Percentiles rank a stretch among this genome's conserved stretches.
Conservation (phyloP, 2,888 invertebrate species). For the Andrena minutula region DNA sequence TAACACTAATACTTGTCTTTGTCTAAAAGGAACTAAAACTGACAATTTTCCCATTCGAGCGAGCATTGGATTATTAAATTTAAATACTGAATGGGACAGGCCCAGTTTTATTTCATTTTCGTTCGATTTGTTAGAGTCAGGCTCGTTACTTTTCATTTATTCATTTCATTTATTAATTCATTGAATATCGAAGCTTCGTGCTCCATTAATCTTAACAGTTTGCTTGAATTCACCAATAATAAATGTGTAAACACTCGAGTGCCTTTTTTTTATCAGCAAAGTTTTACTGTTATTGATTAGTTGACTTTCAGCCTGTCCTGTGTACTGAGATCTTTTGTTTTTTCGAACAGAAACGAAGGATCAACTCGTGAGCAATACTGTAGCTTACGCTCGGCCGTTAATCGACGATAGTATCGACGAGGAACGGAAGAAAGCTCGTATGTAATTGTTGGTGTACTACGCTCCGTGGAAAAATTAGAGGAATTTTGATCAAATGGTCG, state of each 20-base stretch:
- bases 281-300: background rate
- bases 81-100: constrained; percentile 84
- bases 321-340: constrained; percentile 19
- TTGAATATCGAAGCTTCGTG: constrained; percentile 16
- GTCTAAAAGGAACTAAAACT: background rate
- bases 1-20: background rate
- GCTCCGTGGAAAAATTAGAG: too few species aligned
- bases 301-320: constrained; percentile 29
- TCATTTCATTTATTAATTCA: constrained; percentile 32
- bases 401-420: constrained; percentile 85
- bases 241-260: background rate
- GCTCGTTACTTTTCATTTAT: constrained; percentile 1
- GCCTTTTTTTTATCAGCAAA: background rate
- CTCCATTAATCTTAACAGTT: constrained; percentile 14
- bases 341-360: constrained; percentile 85
- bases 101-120: constrained; percentile 56
- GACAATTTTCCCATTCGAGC: constrained; percentile 7
- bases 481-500: too few species aligned
- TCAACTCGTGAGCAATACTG: constrained; percentile 86
- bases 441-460: constrained; percentile 66
- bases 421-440: constrained; percentile 86
- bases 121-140: constrained; percentile 27
- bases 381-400: constrained; percentile 86
- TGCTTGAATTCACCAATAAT: background rate
- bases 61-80: constrained; percentile 42